These are phyloP conservation scores for Diglossa cyanea DNA, from an alignment of 2,797 vertebrate genomes.

Conservation along the genomic window DNA sequence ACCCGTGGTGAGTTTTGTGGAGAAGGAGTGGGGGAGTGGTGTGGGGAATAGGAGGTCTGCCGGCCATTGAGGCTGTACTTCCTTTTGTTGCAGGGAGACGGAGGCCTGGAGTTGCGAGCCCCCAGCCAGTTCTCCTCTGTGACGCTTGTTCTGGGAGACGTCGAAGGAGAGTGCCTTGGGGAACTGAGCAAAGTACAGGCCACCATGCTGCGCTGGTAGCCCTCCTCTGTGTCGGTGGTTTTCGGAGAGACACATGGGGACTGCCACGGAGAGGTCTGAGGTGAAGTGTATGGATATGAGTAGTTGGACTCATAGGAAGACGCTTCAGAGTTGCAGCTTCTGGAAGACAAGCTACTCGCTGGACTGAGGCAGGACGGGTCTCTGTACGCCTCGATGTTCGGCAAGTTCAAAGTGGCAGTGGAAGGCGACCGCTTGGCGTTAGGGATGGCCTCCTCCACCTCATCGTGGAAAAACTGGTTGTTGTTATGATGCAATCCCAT, in stretches of 20 bases:
- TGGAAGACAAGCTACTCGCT: constrained; percentile 93
- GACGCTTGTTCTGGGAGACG: constrained; percentile 85
- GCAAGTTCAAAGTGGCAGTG: constrained; percentile 89
- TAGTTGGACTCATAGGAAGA: constrained; percentile 95
- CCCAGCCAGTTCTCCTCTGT: constrained; percentile 89
- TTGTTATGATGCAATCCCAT: constrained; percentile 76
- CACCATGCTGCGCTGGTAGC: constrained; percentile 78
- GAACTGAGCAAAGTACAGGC: constrained; percentile 82
- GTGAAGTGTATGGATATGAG: constrained; percentile 90
- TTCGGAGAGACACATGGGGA: constrained; percentile 94
- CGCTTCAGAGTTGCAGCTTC: constrained; percentile 94
- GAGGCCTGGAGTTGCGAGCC: constrained; percentile 81
- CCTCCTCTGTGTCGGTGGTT: constrained; percentile 83
- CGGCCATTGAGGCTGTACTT: constrained; percentile 91
- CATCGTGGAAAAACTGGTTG: constrained; percentile 87
- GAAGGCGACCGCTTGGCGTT: constrained; percentile 82
- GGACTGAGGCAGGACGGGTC: constrained; percentile 95
- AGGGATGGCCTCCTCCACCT: constrained; percentile 82
- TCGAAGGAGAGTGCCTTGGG: constrained; percentile 86
- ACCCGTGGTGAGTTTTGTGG: constrained; percentile 89
- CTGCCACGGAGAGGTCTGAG: constrained; percentile 96
- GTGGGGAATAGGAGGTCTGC: constrained; percentile 85
- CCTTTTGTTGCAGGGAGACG: constrained; percentile 91
- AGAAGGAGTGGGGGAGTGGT: constrained; percentile 86
- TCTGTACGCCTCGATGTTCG: constrained; percentile 88